Evolutionary conservation across 1,140 invertebrate genomes (phyloP), one percentile per base, ranked within the genome.

Genomic region (Ylistrum balloti): DNA sequence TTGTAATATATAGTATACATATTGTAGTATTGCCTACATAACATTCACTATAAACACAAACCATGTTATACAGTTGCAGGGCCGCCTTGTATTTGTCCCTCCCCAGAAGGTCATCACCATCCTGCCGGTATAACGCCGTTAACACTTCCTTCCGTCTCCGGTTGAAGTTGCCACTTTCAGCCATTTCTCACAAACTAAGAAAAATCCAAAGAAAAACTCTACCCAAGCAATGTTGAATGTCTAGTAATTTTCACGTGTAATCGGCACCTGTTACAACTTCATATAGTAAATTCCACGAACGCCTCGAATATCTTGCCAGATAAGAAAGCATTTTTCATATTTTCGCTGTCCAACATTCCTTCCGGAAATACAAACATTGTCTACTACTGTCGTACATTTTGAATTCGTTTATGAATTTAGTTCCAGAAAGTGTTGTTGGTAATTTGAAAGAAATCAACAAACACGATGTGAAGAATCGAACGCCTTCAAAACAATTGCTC

Each of bases 51-150:
- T 33, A n/a, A 11, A 56, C 28, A 74, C 90, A 28, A 90, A 91
- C 90, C 89, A 87, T 28, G 34, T 89, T 89, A 35, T 88, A 91
- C 17, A 86, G 45, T n/a, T 90, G 85, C 0, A 91, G 22, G 0
- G 90, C 91, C 5, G 87, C 88, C n/a, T 87, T 85, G 38, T 88
- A 91, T 17, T 93, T 41, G 17, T 88, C 85, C 13, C 56, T 28
- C 11, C 74, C 33, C 87, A 90, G 56, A 35, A 88, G 45, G 9
- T 86, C 33, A n/a, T 90, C 89, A 5, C 89, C 92, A 13, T 92
- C 92, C 41, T 89, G 90, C 86, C 88, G 45, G 88, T 92, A 92
- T n/a, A 91, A 88, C 33, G 90, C 91, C 28, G 91, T 90, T n/a
- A 92, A 41, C 22, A 92, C 88, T 35, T 89, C 48, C 41, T 45